phyloP scores from a whole-genome alignment of 1,140 invertebrate genomes.

The Sminthurides bifidus region DNA sequence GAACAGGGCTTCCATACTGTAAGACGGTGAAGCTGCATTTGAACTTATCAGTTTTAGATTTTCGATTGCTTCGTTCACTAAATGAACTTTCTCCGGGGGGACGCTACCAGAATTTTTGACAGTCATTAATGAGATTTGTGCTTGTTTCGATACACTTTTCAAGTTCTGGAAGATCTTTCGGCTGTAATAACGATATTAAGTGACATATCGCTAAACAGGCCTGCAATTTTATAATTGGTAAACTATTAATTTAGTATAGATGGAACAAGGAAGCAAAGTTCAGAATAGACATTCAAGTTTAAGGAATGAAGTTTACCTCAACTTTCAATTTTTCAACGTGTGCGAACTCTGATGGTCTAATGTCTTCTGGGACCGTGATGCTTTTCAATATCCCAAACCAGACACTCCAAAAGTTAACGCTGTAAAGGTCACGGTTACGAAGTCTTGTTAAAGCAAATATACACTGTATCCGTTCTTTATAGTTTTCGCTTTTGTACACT shows the following conservation, averaged over 20 bases:
- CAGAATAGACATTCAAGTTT: neutral
- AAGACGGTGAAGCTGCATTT: neutral
- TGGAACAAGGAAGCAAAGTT: neutral
- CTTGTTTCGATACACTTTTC: neutral
- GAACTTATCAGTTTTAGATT: neutral
- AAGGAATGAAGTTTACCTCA: neutral
- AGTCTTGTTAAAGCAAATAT: neutral
- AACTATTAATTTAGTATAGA: too few relatives aligned
- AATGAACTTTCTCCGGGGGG: neutral
- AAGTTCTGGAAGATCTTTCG: neutral
- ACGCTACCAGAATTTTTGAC: neutral
- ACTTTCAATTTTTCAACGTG: slow-evolving; percentile 10
- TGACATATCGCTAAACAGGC: slow-evolving; percentile 1
- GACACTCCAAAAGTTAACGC: neutral
- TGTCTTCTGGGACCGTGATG: neutral
- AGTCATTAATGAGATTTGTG: neutral
- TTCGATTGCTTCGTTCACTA: neutral
- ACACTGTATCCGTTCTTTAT: slow-evolving; percentile 20
- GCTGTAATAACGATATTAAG: neutral
- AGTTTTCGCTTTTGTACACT: slow-evolving; percentile 19
- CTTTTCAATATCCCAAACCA: slow-evolving; percentile 5
- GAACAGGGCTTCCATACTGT: too few relatives aligned
- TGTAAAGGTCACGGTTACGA: neutral
- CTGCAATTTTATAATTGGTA: too few relatives aligned
- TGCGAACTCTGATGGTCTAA: neutral